A percentile compares a stretch with the other conserved stretches of the same genome.
Conservation (phyloP, 2,113 vertebrate genomes). For the Antechinus flavipes region DNA sequence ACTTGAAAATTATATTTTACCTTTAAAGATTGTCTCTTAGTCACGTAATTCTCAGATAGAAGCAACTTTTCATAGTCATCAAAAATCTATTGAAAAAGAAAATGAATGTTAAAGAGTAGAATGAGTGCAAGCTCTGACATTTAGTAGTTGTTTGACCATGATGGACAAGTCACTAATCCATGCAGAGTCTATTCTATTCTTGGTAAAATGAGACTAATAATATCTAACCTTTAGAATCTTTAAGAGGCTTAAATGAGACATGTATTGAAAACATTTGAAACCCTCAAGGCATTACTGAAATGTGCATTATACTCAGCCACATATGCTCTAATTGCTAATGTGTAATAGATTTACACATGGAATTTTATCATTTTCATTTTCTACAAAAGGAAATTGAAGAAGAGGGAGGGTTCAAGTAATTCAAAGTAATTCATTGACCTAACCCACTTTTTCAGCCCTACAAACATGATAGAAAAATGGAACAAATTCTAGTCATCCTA, state of each 20-base stretch:
- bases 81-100: conserved; percentile 90
- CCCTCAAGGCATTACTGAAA: neutral
- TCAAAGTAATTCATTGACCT: neutral
- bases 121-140: neutral
- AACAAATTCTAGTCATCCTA: conserved; percentile 15
- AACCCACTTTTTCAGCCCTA: conserved; percentile 17
- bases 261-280: neutral
- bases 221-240: neutral
- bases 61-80: conserved; percentile 98
- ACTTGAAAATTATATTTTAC: conserved; percentile 82
- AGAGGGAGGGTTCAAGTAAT: neutral
- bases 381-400: neutral
- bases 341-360: accelerated
- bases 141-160: neutral
- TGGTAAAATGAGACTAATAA: neutral
- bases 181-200: neutral
- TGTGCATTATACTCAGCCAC: neutral
- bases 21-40: conserved; percentile 98
- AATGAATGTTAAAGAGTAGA: conserved; percentile 53
- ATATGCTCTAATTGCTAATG: neutral
- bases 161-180: neutral
- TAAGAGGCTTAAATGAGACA: neutral
- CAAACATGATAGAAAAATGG: conserved; percentile 9
- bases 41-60: conserved; percentile 98
- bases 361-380: neutral